A percentile compares a stretch with the other conserved stretches of the same genome.
Conservation (phyloP, 2,797 vertebrate genomes). For the Leptodactylus fallax region DNA sequence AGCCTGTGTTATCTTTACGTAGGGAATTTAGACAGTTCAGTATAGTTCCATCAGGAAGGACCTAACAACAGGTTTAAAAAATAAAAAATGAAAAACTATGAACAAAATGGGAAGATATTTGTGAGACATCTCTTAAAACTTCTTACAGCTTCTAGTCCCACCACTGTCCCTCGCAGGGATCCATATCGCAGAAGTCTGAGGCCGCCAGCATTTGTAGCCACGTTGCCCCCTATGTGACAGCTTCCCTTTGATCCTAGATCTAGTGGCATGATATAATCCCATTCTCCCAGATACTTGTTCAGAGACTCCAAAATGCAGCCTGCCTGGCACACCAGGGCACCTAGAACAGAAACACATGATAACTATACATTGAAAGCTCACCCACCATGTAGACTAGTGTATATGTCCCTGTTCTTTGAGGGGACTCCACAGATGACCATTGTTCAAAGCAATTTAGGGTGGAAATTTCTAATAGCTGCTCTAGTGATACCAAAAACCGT, state of each 20-base stretch:
- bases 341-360: constrained; percentile 70
- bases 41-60: constrained; percentile 86
- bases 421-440: not conserved
- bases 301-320: constrained; percentile 91
- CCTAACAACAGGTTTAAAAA: constrained; percentile 75
- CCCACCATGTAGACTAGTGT: not conserved
- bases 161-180: constrained; percentile 88
- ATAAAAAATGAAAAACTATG: not conserved
- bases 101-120: not conserved
- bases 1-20: constrained; percentile 96
- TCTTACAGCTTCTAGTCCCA: constrained; percentile 93
- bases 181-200: constrained; percentile 90
- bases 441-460: not conserved
- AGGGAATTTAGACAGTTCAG: constrained; percentile 86
- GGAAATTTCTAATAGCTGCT: not conserved
- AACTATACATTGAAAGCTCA: not conserved
- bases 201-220: constrained; percentile 94
- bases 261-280: constrained; percentile 88
- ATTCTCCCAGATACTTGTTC: constrained; percentile 81
- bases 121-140: not conserved
- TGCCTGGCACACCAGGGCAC: constrained; percentile 90
- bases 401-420: not conserved
- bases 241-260: constrained; percentile 95
- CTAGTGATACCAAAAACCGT: not conserved
- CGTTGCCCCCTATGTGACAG: constrained; percentile 95